Base-by-base conservation (phyloP, 1,140 invertebrate species). In the Hycleus phaleratus region DNA sequence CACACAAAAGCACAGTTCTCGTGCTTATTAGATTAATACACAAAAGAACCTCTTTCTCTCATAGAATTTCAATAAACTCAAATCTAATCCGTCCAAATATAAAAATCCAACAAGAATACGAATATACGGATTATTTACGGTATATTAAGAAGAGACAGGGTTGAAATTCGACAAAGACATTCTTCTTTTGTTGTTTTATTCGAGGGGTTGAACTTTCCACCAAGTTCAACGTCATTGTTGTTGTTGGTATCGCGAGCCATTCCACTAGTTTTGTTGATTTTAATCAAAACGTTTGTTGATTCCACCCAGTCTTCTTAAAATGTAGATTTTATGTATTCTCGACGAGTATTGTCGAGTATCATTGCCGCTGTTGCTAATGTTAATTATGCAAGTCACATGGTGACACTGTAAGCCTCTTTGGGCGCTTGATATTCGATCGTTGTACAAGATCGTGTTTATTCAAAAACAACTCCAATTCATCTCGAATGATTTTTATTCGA, bases 231-330 rank as follows among this genome's bases (percentile, higher is more conserved):
- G 18, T 25, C 32, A 5, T 7, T 32, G 32, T 32, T 32, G 26
- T 32, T 32, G 32, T 32, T 32, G 32, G 4, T 32, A 7, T 32
- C 32, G 32, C 32, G 7, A 32, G 7, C 2, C 32, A 0, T 32
- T 39, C 42, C 46, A 47, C 45, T 43, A 56, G 53, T 38, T 56
- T 39, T 45, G 53, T 56, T 56, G 46, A 45, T 56, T 56, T 56
- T 56, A 56, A 56, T 56, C 53, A 56, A 56, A 56, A 56, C 46
- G 53, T 56, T 56, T 56, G 53, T 56, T 45, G 46, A 47, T 56
- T 56, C 53, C 53, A 45, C 39, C 42, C 45, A 44, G 45, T 45
- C 53, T 56, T 45, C 46, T 56, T 53, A 42, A 45, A 45, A 53
- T 53, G 51, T 45, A 53, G 51, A 53, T 53, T 53, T 53, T 53